Evolutionary conservation across 53 echinoderm and acorn worm species (phyloP), one percentile per base, ranked within the genome.

Genomic region (Henricia sp.): DNA sequence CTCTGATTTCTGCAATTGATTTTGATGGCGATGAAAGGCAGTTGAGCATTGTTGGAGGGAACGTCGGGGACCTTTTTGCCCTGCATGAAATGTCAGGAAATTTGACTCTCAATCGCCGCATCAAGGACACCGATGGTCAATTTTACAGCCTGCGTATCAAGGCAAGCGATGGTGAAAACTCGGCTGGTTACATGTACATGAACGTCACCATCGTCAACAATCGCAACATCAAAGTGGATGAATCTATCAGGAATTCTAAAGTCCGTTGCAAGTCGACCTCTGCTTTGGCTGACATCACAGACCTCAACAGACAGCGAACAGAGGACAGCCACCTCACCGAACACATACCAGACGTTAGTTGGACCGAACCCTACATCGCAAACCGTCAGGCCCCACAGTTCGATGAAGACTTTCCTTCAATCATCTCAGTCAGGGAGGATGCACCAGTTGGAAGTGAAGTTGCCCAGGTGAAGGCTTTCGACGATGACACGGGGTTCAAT

Each of bases 401-500:
- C 78, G 94, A 94, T 42, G 44, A 60, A 8, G 74, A 86, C 2
- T 94, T 97, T 68, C 92, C 90, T 12, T 73, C 85, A 41, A 82
- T 83, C 28, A 72, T 94, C 42, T 77, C 80, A 3, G 85, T 94
- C 3, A 76, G 72, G 26, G 97, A 97, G 69, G 92, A 97, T 83
- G 68, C 90, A 17, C 77, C 89, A 42, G 92, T 92, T 43, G 94
- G 97, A 16, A 90, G 82, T 70, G 89, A 92, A 17, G 86, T 97
- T 32, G 74, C 88, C 1, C 82, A 76, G 13, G 83, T 97, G 13
- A 42, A 48, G 19, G 97, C 97, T 8, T 75, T 68, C 42, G 97
- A 97, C 77, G 55, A 66, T 29, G 97, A 97, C 58, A 90, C 84
- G 54, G 93, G 93, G 14, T 97, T 92, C 77, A 97, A 97, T 83